These are phyloP conservation scores for Neolamprologus caudopunctatus DNA, from an alignment of 2,113 vertebrate genomes.

Conservation along the genomic window DNA sequence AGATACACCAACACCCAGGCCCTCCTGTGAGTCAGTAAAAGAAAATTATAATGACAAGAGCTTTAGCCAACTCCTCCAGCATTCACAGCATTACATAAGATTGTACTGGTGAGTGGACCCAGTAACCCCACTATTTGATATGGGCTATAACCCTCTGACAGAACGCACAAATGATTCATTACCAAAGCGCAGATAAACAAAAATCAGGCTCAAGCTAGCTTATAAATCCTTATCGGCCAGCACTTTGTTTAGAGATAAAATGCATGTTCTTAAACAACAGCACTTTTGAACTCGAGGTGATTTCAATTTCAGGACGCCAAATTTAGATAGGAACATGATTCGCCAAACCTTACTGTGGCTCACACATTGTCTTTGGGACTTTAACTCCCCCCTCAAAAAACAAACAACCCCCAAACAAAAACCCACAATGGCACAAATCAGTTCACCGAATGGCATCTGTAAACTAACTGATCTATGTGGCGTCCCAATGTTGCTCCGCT, in stretches of 20 bases:
- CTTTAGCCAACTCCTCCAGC: slow-evolving; percentile 23
- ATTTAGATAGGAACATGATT: slow-evolving; percentile 5
- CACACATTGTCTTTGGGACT: background rate
- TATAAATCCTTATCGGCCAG: background rate
- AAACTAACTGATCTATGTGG: slow-evolving; percentile 35
- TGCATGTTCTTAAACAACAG: background rate
- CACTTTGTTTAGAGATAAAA: background rate
- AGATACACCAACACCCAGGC: background rate
- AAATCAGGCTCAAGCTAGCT: background rate
- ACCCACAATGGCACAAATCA: background rate
- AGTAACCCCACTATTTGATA: background rate
- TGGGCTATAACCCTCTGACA: background rate
- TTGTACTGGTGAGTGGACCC: background rate
- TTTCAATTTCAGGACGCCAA: background rate
- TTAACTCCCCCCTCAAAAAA: background rate
- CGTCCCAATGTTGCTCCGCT: background rate
- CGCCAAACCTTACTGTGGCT: background rate
- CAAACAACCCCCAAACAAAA: background rate
- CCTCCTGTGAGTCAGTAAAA: background rate
- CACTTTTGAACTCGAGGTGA: background rate
- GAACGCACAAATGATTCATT: background rate
- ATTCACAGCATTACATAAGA: slow-evolving; percentile 8
- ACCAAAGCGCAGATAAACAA: background rate
- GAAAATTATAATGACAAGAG: slow-evolving; percentile 21
- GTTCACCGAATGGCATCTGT: background rate